Conservation (phyloP, 2,113 vertebrate genomes). For the Microtus oregoni region DNA sequence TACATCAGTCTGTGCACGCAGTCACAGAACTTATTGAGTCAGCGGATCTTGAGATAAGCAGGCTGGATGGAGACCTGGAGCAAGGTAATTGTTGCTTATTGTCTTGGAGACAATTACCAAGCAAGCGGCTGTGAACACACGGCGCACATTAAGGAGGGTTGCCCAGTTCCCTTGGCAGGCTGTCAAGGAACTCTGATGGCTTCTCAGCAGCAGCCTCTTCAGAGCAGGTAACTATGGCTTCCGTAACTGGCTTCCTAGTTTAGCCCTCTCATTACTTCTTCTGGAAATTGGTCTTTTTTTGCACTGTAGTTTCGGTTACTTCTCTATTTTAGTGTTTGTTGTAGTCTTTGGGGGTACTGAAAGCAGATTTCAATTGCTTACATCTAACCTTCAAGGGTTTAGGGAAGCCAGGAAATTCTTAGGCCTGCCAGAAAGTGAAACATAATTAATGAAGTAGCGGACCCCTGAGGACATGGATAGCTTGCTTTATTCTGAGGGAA, state of each 20-base stretch:
- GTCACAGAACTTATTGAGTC: not conserved
- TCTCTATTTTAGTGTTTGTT: conserved; percentile 25
- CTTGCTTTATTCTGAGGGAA: not conserved
- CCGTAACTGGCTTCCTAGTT: conserved; percentile 61
- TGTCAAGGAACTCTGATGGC: conserved; percentile 71
- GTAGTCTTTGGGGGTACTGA: not conserved
- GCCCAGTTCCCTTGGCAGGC: conserved; percentile 51
- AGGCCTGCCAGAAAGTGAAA: not conserved
- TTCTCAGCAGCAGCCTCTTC: conserved; percentile 72
- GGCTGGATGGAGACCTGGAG: conserved; percentile 46
- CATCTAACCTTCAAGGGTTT: not conserved
- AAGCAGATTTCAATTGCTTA: conserved; percentile 13
- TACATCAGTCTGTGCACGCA: conserved; percentile 22
- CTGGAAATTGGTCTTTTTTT: conserved; percentile 44
- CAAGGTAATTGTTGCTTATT: conserved; percentile 66
- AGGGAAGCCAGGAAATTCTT: not conserved
- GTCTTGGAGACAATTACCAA: conserved; percentile 79
- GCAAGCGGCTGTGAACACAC: conserved; percentile 49
- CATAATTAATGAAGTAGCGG: not conserved
- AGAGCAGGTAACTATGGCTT: conserved; percentile 68
- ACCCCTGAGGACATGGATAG: not conserved
- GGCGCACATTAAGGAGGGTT: not conserved
- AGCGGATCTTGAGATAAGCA: conserved; percentile 75
- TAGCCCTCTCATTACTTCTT: conserved; percentile 52
- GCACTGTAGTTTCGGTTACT: conserved; percentile 31